Conservation (phyloP, 1,140 invertebrate species). For the Drosophila lini region DNA sequence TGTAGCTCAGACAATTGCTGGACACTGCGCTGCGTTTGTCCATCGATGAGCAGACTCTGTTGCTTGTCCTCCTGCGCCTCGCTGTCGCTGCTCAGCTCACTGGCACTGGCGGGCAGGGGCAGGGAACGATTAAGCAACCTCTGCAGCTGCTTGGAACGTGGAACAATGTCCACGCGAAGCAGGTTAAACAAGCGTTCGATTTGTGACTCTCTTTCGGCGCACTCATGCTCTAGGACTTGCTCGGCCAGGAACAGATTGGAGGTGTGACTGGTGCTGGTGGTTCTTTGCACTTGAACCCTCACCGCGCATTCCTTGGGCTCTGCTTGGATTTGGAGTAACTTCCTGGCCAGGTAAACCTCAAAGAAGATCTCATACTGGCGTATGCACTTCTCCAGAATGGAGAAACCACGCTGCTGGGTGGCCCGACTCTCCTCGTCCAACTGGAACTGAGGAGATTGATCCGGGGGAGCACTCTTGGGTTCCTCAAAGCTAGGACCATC, state of each 20-base stretch:
- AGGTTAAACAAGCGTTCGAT: conserved; percentile 76
- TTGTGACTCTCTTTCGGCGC: conserved; percentile 58
- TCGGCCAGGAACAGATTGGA: conserved; percentile 72
- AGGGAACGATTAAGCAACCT: conserved; percentile 69
- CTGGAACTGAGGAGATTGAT: conserved; percentile 53
- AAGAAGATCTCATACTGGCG: conserved; percentile 88
- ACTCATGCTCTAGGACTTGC: conserved; percentile 68
- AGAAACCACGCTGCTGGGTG: conserved; percentile 72
- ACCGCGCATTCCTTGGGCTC: conserved; percentile 59
- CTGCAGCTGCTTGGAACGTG: conserved; percentile 72
- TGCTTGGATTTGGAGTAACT: conserved; percentile 66
- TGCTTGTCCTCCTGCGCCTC: conserved; percentile 61
- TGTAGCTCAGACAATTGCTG: conserved; percentile 67
- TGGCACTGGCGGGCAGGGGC: conserved; percentile 53
- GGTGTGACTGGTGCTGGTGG: conserved; percentile 38
- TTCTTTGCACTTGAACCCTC: conserved; percentile 66
- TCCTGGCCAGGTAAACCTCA: conserved; percentile 73
- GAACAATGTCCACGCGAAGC: conserved; percentile 71
- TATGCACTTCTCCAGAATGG: conserved; percentile 87
- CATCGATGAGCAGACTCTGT: conserved; percentile 52
- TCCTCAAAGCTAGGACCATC: conserved; percentile 43
- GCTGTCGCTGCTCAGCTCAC: conserved; percentile 72
- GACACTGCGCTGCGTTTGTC: conserved; percentile 62
- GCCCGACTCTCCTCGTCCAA: conserved; percentile 70
- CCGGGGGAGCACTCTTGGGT: conserved; percentile 70